Evolutionary conservation across 92 coral and sea anemone genomes (phyloP), one percentile per base, ranked within the genome.

Genomic region (Epizoanthus fatuus): DNA sequence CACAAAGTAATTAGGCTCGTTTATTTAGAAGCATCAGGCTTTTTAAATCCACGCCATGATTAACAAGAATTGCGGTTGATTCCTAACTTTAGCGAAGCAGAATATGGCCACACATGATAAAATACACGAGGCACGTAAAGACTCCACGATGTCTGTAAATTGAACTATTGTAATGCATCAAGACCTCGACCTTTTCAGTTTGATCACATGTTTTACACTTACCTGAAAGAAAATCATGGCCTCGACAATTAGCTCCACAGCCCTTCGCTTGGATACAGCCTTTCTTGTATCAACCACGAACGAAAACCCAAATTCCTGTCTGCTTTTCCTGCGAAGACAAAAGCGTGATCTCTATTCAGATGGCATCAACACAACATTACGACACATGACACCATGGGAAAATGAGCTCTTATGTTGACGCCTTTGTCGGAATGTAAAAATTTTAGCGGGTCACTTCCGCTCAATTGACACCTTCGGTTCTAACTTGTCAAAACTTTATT

Each of bases 181-280:
- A 47, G 57, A 59, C 40, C 40, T 9, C 53, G 53, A 7, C 53
- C 8, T 47, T 11, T 7, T 0, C 13, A 47, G 13, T 4, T 44
- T 0, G 13, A 47, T 47, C 53, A 8, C 8, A 53, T 75, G 1
- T 64, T 56, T 86, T 73, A 45, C 71, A 55, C 95, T 55, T 68
- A 97, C 99, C 98, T 97, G 98, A 88, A 97, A 97, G 84, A 92
- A 95, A 32, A 97, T 92, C 94, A 97, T 89, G 19, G 98, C 94
- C 72, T 97, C 99, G 13, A 94, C 89, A 20, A 97, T 92, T 59
- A 91, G 86, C 63, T 93, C 98, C 7, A 97, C 75, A 20, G 94
- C 85, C 17, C 92, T 88, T 72, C 95, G 85, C 75, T 97, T 97
- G 44, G 94, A 86, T 0, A 85, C 90, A 47, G 97, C 88, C 59